Base-by-base conservation (phyloP, 2,797 vertebrate species). In the Phaenicophaeus curvirostris region DNA sequence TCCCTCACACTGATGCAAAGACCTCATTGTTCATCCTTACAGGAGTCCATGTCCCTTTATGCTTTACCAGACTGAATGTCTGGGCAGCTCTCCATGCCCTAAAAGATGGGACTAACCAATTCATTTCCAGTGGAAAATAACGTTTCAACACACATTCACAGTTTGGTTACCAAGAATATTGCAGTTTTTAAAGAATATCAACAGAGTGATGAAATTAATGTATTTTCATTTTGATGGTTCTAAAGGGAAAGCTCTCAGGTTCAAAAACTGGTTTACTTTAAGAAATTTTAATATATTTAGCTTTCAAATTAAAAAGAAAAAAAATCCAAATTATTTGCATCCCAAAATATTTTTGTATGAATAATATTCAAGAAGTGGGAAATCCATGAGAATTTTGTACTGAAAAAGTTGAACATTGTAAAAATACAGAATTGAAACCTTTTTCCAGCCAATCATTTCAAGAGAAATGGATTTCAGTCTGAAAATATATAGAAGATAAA, bases 21-120 rank as follows among this genome's bases (percentile, higher is more conserved):
- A 7, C 0, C 1, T 13, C 48, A 33, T 31, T 66, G 42, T 33
- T 82, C 18, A 18, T n/a, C 8, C 51, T 50, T 6, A 7, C 35
- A 44, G 35, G 24, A 27, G 11, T 46, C 48, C 31, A 0, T 1
- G 3, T 48, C 13, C 1, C 31, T 53, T 30, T 11, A 5, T 3
- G 8, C 31, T 67, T 55, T n/a, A 6, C 17, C 65, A 24, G 9
- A 1, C 4, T 13, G 72, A 37, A 8, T 11, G 11, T n/a, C 30
- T 48, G 63, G 50, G 67, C 37, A 74, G 33, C 5, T 3, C 0
- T 39, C 20, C n/a, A 13, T 31, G 13, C 37, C 7, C 63, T 28
- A 37, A 6, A 30, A 28, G 15, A 3, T 19, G 15, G 15, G 30
- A n/a, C 4, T 1, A 6, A 30, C 1, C 27, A 28, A 33, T 23